Evolutionary conservation across 2,888 invertebrate species (phyloP), one percentile per base, ranked within the genome.

Genomic region (Lydus trimaculatus): DNA sequence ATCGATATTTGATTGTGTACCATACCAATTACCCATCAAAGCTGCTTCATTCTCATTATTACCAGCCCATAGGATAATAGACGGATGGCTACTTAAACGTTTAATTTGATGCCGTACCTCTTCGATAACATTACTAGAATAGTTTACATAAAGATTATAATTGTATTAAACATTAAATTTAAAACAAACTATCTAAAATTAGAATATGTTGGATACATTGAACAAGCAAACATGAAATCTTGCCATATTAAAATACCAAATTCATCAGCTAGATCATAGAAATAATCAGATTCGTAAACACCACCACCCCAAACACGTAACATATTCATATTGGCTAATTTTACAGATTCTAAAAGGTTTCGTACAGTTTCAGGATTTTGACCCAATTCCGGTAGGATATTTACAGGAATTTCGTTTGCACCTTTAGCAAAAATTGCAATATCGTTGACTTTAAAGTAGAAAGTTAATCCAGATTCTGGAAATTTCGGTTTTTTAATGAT

Each of bases 261-360:
- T 80, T 93, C 89, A 82, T 99, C 98, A 65, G 97, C 95, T 39
- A 92, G 83, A 72, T 91, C 87, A 83, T 99, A 99, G 84, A 99
- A 98, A 67, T 90, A 88, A 75, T 98, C 94, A 0, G 92, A 91
- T 82, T 98, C 98, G 80, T 98, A 99, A 0, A 96, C 87, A 0
- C 98, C 99, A n/a, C 99, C 99, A 31, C 99, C 99, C 99, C 99
- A 99, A 1, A 99, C 94, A n/a, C 99, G 88, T 15, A 99, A 85
- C 91, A 96, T 95, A 79, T 95, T 94, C 94, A 97, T 96, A 81
- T 98, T 90, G 0, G 92, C 91, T 9, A 91, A 90, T 74, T 89
- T 90, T 0, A 92, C 92, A 0, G 94, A 91, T 64, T 84, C 81
- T 43, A 98, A 83, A 1, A 97, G 85, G 72, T 89, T 85, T 36